Percentiles rank a stretch among this genome's conserved stretches.
phyloP scores from a whole-genome alignment of 2,888 invertebrate genomes.

The Clivina fossor region DNA sequence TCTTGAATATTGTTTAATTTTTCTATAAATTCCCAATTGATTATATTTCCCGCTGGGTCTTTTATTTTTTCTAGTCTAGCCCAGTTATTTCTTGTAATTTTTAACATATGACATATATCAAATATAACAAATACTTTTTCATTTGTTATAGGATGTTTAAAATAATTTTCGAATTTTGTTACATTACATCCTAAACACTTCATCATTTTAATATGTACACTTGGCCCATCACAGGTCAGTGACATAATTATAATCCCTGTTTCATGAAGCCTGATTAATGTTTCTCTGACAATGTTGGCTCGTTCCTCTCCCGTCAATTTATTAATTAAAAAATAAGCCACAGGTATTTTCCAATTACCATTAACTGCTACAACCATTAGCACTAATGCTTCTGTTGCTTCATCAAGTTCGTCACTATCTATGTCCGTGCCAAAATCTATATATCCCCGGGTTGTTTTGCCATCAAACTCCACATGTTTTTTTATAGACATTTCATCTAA shows the following conservation, averaged over 20 bases:
- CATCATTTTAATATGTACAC: background rate
- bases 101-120: conserved; percentile 2
- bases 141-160: background rate
- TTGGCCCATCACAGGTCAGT: background rate
- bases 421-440: background rate
- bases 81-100: background rate
- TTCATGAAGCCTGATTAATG: background rate
- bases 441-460: conserved; percentile 15
- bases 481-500: conserved; percentile 40
- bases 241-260: conserved; percentile 1
- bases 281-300: background rate
- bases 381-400: background rate
- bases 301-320: background rate
- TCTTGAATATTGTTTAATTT: background rate
- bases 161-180: background rate
- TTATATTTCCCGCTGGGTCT: background rate
- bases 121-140: conserved; percentile 2
- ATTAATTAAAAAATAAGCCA: background rate
- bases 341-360: background rate
- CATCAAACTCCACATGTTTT: conserved; percentile 37
- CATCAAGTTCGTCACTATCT: background rate
- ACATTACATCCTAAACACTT: background rate
- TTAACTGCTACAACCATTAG: background rate
- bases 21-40: background rate
- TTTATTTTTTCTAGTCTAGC: background rate